Percentiles rank a stretch among this genome's conserved stretches.
phyloP scores from a whole-genome alignment of 2,113 vertebrate genomes.

The Serranochromis macrocephalus region DNA sequence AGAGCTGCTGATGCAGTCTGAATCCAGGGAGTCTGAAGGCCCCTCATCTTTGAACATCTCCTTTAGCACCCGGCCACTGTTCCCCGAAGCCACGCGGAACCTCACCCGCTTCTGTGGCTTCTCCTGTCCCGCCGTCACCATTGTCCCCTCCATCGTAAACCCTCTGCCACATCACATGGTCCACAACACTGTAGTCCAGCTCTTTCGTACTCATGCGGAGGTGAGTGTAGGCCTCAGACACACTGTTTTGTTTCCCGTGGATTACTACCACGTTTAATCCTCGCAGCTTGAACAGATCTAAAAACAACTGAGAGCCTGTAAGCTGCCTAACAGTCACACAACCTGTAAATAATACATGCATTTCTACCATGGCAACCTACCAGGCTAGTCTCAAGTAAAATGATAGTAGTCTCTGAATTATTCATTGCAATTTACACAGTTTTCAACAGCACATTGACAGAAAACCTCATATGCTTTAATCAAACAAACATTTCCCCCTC shows the following conservation, averaged over 20 bases:
- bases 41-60: constrained; percentile 89
- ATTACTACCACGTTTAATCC: constrained; percentile 56
- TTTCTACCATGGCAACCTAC: constrained; percentile 86
- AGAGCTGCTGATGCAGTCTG: constrained; percentile 84
- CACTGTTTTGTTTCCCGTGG: constrained; percentile 46
- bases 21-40: constrained; percentile 80
- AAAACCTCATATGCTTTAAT: constrained; percentile 22
- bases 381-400: constrained; percentile 74
- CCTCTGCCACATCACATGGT: constrained; percentile 72
- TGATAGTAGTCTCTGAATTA: constrained; percentile 81
- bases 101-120: constrained; percentile 83
- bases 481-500: background rate
- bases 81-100: constrained; percentile 89
- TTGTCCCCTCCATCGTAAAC: constrained; percentile 66
- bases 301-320: constrained; percentile 62
- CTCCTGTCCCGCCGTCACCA: constrained; percentile 62
- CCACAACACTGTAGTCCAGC: constrained; percentile 30
- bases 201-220: constrained; percentile 45
- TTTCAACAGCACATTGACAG: constrained; percentile 55
- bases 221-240: constrained; percentile 27
- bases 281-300: constrained; percentile 46
- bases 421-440: constrained; percentile 69
- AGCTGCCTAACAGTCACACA: constrained; percentile 64
- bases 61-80: constrained; percentile 88
- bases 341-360: constrained; percentile 86